Evolutionary conservation across 2,113 vertebrate species (phyloP).

Genomic region (Leuciscus idus): DNA sequence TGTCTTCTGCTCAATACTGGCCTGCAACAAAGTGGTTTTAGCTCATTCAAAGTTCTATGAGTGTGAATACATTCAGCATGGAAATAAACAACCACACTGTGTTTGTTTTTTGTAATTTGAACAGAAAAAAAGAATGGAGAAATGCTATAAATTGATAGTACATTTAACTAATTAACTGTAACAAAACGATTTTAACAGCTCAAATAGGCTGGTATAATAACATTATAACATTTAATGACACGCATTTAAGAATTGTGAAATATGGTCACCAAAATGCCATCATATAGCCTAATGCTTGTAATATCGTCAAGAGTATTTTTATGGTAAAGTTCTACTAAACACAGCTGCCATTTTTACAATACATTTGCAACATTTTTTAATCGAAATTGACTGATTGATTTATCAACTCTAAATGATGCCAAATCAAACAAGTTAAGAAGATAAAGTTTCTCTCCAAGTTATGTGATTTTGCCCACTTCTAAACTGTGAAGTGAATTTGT

Average conservation of each 20-base stretch:
- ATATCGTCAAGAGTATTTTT: background rate
- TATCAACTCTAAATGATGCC: background rate
- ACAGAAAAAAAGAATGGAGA: background rate
- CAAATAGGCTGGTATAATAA: background rate
- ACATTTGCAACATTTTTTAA: background rate
- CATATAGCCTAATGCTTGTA: background rate
- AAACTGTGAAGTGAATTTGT: background rate
- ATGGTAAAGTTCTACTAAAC: background rate
- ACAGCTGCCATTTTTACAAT: background rate
- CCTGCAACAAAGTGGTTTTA: background rate
- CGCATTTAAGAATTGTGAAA: background rate
- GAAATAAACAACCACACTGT: background rate
- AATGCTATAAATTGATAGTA: background rate
- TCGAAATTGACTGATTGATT: background rate
- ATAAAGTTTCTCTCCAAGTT: conserved; percentile 6
- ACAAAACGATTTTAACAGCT: background rate
- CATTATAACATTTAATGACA: background rate
- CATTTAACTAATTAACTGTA: background rate
- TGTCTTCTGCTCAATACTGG: background rate
- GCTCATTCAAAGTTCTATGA: background rate
- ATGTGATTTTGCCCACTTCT: background rate
- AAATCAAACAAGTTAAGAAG: background rate
- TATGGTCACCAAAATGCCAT: background rate
- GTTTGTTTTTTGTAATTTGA: background rate
- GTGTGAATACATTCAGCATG: background rate